Evolutionary conservation across 2,888 invertebrate species (phyloP).

Genomic region (Drosophila austrosaltans): DNA sequence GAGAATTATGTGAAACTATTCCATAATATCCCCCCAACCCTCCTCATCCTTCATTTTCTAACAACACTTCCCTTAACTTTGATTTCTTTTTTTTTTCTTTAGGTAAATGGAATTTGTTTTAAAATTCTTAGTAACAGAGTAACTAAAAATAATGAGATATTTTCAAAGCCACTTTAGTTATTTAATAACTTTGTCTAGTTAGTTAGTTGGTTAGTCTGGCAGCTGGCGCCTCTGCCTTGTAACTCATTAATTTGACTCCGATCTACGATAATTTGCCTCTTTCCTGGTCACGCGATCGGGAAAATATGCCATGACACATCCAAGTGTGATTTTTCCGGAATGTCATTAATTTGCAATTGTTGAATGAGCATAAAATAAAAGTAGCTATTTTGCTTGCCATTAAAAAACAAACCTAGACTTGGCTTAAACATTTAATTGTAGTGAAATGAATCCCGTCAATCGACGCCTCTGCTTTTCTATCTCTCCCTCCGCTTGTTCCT

Average conservation of each 20-base stretch:
- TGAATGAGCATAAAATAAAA: too few relatives aligned
- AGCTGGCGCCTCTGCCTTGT: too few relatives aligned
- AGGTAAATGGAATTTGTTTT: background rate
- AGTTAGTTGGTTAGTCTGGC: background rate
- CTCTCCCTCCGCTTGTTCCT: background rate
- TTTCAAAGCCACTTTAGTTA: background rate
- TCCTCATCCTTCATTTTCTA: too few relatives aligned
- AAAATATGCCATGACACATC: constrained; percentile 3
- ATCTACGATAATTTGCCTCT: background rate
- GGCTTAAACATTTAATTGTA: background rate
- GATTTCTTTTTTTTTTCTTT: too few relatives aligned
- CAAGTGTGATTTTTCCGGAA: background rate
- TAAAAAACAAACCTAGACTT: too few relatives aligned
- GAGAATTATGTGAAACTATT: background rate
- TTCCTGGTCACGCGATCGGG: constrained; percentile 1
- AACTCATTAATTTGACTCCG: background rate
- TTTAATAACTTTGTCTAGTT: background rate
- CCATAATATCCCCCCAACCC: too few relatives aligned
- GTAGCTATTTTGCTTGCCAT: too few relatives aligned
- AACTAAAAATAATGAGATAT: background rate
- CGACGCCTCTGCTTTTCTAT: background rate
- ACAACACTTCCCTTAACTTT: too few relatives aligned
- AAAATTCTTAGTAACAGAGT: background rate
- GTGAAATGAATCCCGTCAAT: background rate
- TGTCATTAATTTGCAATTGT: background rate